Base-by-base conservation (phyloP, 2,888 invertebrate species). In the Patella depressa region DNA sequence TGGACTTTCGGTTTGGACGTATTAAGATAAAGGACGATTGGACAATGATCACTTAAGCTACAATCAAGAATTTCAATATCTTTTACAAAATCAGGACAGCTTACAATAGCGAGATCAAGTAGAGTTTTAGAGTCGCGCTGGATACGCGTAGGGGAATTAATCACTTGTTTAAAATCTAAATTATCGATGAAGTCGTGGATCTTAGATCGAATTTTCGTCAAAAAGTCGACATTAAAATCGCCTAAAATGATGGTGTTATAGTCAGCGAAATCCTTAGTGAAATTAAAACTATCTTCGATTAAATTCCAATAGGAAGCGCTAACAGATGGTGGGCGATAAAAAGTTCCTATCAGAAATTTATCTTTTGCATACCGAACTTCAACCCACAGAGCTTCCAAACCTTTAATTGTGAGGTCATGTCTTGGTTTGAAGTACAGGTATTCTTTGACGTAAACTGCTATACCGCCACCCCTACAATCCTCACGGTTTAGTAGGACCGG, bases 201-300 rank as follows among this genome's bases (percentile, higher is more conserved):
- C 9, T 24, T n/a, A 65, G 19, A 19, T 19, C 24, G 14, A n/a
- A 7, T n/a, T 3, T 9, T 17, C 17, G 11, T 65, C 65, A 65
- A 65, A 5, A 65, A 65, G 24, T 65, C 24, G n/a, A 65, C 65
- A 24, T 65, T 65, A 65, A 65, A 65, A 65, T 65, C 65, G 9
- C 65, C 65, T 19, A 65, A 24, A 19, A 65, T n/a, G n/a, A 65
- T n/a, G 17, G 24, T 65, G 24, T 65, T 65, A 19, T n/a, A 19
- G 3, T 65, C 24, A 34, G 34, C 34, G 7, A 65, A 65, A 24
- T 65, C 65, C 65, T 19, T 65, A n/a, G n/a, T 24, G n/a, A 24
- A n/a, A n/a, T 65, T 24, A 65, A 65, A n/a, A n/a, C 65, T 65
- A 65, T 24, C 24, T 65, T 65, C 65, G n/a, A 65, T 65, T 65